phyloP scores from a whole-genome alignment of 1,140 invertebrate species.

The Muscidifurax raptorellus region DNA sequence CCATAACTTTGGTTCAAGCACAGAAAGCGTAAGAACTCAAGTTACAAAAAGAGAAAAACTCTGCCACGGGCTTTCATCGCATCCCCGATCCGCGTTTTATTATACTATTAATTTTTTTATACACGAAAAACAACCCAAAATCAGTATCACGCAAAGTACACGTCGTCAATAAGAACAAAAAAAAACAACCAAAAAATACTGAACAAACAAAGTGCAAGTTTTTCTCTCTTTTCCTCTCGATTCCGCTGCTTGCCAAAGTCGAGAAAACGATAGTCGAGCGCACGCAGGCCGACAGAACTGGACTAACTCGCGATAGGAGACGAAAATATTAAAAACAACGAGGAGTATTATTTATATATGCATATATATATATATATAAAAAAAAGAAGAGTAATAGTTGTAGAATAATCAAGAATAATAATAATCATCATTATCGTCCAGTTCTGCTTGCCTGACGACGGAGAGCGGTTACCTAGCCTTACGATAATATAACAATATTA shows the following conservation, averaged over 20 bases:
- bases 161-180: not conserved
- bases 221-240: constrained; percentile 34
- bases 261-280: constrained; percentile 37
- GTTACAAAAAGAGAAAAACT: constrained; percentile 37
- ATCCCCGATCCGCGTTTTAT: not conserved
- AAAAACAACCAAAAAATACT: not conserved
- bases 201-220: constrained; percentile 18
- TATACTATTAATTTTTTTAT: not conserved
- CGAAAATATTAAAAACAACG: not conserved
- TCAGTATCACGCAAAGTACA: not conserved
- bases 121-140: not conserved
- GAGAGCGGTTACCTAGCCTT: constrained; percentile 61
- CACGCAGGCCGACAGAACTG: not conserved
- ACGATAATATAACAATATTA: constrained; percentile 37
- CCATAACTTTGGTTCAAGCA: constrained; percentile 44
- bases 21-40: constrained; percentile 8
- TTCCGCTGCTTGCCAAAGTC: constrained; percentile 26
- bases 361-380: not conserved
- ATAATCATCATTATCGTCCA: constrained; percentile 16
- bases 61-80: not conserved
- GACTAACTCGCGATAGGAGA: not conserved
- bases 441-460: constrained; percentile 49
- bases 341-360: not conserved
- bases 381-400: constrained; percentile 29
- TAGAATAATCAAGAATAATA: constrained; percentile 20